Evolutionary conservation across 2,888 invertebrate species (phyloP).

Genomic region (Acleris holmiana): DNA sequence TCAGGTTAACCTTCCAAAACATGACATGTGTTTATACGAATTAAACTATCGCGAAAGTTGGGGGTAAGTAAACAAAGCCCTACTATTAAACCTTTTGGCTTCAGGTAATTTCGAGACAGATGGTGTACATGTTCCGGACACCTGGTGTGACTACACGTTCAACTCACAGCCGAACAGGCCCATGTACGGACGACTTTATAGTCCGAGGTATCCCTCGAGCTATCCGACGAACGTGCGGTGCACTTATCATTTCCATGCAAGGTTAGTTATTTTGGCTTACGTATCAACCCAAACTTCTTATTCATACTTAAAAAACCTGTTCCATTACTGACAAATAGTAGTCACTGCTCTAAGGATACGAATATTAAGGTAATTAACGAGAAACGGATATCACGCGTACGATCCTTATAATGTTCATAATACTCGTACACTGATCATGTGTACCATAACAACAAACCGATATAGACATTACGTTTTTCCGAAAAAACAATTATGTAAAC

Average conservation of each 20-base stretch:
- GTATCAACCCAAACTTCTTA: no score
- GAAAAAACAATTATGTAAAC: no score
- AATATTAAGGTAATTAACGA: no score
- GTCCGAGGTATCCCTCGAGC: slow-evolving; percentile 97
- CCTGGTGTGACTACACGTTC: slow-evolving; percentile 94
- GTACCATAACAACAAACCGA: no score
- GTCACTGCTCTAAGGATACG: no score
- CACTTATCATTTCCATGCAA: slow-evolving; percentile 94
- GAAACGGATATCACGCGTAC: no score
- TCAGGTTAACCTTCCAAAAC: slow-evolving; percentile 21
- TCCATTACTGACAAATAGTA: no score
- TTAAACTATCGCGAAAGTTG: slow-evolving; percentile 6
- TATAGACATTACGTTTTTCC: no score
- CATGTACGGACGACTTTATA: slow-evolving; percentile 91
- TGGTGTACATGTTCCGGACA: slow-evolving; percentile 90
- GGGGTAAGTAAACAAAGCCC: slow-evolving; percentile 16
- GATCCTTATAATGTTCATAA: no score
- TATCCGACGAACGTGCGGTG: slow-evolving; percentile 96
- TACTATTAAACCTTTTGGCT: slow-evolving; percentile 38
- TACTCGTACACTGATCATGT: no score
- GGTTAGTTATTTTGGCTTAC: slow-evolving; percentile 70
- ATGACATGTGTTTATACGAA: slow-evolving; percentile 24
- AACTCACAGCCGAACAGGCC: slow-evolving; percentile 88
- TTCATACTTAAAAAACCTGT: no score
- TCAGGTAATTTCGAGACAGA: slow-evolving; percentile 92